Evolutionary conservation across 2,888 invertebrate genomes (phyloP), one percentile per base, ranked within the genome.

Genomic region (Ophion ellenae): DNA sequence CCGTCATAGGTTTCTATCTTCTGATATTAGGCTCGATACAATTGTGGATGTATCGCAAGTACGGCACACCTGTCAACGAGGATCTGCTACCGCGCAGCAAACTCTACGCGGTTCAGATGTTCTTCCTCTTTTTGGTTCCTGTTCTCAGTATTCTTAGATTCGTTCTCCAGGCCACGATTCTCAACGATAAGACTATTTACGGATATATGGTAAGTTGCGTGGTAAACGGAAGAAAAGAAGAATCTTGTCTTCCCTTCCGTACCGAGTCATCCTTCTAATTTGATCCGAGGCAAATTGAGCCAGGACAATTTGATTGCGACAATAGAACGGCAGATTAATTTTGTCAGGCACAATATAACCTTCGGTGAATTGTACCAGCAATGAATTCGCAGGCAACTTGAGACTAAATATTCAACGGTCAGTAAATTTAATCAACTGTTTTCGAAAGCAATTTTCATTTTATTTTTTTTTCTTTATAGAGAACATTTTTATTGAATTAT

Each of bases 11-110:
- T 77, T 95, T 96, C 32, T 97, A 98, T 91, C 94, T 99, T 11
- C 92, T 98, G 3, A 93, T 97, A 71, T 97, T 97, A 94, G 99
- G 99, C 77, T 95, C 96, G 32, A 95, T 97, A 87, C 98, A 98
- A 94, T 94, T 97, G 89, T 94, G 96, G 90, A 97, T 98, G 95
- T 98, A 98, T 94, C 95, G 95, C 87, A 97, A 97, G 93, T 98
- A 98, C 96, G 97, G 97, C 36, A 97, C 96, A 9, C 96, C 96
- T 91, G 95, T 97, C 28, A 95, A 96, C 70, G 95, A 96, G 81
- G 95, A 95, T 89, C 95, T 96, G 69, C 95, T 96, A 63, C 95
- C 96, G 2, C 95, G 94, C 89, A 96, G 97, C 5, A 95, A 95
- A 87, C 95, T 98, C 10, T 98, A 97, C 93, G 94, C 94, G 59